Evolutionary conservation across 35 echinoderm and acorn worm genomes (phyloP).

Genomic region (Ptychodera flava): DNA sequence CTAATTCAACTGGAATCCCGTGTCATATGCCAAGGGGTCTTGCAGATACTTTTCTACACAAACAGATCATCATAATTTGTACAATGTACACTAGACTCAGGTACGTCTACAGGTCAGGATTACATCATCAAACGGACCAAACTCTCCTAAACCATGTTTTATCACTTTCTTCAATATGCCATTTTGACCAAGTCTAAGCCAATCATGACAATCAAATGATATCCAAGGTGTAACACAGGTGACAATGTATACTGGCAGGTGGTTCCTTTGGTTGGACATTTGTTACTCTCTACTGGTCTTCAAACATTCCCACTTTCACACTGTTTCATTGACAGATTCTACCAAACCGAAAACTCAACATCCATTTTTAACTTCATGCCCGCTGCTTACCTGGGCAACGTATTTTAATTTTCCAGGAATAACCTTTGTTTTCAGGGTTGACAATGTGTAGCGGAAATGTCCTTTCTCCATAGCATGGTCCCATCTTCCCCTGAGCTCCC

Average conservation of each 20-base stretch:
- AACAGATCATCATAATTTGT: too few species aligned
- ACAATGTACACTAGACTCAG: too few species aligned
- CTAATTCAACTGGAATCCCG: too few species aligned
- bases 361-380: neutral
- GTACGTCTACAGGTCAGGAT: too few species aligned
- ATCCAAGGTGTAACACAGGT: neutral
- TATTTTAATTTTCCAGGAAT: conserved; percentile 45
- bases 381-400: conserved; percentile 63
- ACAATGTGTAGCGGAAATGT: conserved; percentile 56
- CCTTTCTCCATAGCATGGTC: conserved; percentile 55
- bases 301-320: neutral
- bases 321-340: neutral
- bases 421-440: conserved; percentile 46
- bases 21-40: too few species aligned
- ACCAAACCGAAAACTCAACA: neutral
- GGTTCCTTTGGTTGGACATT: too few species aligned
- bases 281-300: too few species aligned
- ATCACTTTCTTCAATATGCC: too few species aligned
- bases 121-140: too few species aligned
- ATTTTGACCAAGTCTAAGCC: too few species aligned
- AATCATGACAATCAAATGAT: neutral
- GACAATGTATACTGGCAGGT: neutral
- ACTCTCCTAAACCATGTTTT: too few species aligned
- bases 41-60: too few species aligned
- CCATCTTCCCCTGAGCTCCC: conserved; percentile 37